These are phyloP conservation scores for Triplophysa tibetana DNA, from an alignment of 2,113 vertebrate genomes.

Conservation along the genomic window DNA sequence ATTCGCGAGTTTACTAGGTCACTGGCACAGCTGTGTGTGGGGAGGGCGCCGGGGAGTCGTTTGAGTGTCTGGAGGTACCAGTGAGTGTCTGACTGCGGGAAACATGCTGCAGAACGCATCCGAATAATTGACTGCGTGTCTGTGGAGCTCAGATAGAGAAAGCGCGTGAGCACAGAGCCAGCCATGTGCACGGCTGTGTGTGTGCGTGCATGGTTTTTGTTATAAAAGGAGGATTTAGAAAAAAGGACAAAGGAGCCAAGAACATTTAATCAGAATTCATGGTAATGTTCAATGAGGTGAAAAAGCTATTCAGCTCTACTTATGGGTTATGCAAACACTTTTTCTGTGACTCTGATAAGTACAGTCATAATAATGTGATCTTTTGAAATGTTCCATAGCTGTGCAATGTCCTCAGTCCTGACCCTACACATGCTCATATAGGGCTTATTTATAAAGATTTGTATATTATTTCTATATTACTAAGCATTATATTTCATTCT, in stretches of 20 bases:
- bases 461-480: too few species aligned
- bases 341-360: conserved; percentile 17
- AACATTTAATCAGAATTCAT: conserved; percentile 63
- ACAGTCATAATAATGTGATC: conserved; percentile 16
- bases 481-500: too few species aligned
- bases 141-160: not conserved
- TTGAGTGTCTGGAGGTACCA: conserved; percentile 71
- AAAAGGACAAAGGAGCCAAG: conserved; percentile 39
- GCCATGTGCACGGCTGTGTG: conserved; percentile 3
- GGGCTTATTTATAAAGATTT: not conserved
- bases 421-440: not conserved
- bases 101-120: conserved; percentile 67
- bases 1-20: conserved; percentile 78
- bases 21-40: conserved; percentile 65
- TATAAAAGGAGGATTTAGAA: conserved; percentile 8
- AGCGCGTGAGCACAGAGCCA: conserved; percentile 41
- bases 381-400: conserved; percentile 15
- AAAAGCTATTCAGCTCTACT: conserved; percentile 47
- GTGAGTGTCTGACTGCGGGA: conserved; percentile 70
- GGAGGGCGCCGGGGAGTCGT: conserved; percentile 69
- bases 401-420: not conserved
- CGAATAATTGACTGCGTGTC: conserved; percentile 63
- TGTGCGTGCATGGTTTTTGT: conserved; percentile 9
- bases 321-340: conserved; percentile 32
- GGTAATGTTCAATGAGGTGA: conserved; percentile 54